A percentile compares a stretch with the other conserved stretches of the same genome.
phyloP scores from a whole-genome alignment of 2,113 vertebrate species.

The Etia nguti region DNA sequence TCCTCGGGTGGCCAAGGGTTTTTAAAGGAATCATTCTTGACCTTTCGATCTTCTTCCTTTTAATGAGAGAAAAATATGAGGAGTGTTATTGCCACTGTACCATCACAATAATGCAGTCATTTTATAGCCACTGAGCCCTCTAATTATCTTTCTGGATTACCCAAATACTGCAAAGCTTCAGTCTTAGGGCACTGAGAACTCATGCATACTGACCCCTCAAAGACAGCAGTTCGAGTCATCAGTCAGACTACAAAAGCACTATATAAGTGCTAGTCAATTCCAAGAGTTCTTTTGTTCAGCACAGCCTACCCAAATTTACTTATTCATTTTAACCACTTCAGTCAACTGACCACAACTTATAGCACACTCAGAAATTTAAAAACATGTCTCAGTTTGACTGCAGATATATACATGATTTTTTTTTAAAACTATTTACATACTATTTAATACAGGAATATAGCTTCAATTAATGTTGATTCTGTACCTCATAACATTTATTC shows the following conservation, averaged over 20 bases:
- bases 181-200: not conserved
- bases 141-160: not conserved
- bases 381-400: not conserved
- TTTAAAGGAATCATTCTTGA: not conserved
- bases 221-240: not conserved
- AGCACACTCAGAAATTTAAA: not conserved
- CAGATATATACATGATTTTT: not conserved
- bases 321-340: not conserved
- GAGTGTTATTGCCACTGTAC: not conserved
- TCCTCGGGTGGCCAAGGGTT: not conserved
- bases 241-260: not conserved
- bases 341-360: not conserved
- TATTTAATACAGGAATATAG: not conserved
- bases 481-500: not conserved
- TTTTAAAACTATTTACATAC: not conserved
- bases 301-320: not conserved
- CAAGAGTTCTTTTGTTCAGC: not conserved
- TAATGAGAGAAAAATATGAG: slow-evolving; percentile 32
- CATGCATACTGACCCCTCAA: not conserved
- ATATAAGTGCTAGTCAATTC: not conserved
- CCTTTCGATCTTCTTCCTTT: slow-evolving; percentile 37
- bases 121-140: not conserved
- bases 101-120: not conserved
- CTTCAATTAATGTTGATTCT: not conserved
- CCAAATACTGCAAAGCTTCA: not conserved